Percentiles rank a stretch among this genome's conserved stretches.
Evolutionary conservation across 2,797 vertebrate species (phyloP).

Genomic region (Phrynocephalus guinanensis): DNA sequence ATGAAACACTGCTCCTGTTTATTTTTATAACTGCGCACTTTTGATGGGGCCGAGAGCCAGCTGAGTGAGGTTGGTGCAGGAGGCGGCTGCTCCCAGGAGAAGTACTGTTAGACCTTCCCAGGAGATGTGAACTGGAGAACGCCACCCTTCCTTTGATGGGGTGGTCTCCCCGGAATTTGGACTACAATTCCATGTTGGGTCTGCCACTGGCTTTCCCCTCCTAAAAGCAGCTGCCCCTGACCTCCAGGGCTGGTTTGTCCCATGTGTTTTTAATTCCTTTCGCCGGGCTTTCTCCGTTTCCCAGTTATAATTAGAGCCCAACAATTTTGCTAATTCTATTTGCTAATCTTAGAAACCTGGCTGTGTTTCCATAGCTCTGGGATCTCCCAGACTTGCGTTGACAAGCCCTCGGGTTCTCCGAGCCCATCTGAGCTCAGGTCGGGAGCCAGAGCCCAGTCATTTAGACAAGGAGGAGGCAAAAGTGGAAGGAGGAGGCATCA

Average conservation of each 20-base stretch:
- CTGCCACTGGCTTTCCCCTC: background rate
- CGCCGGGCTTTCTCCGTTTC: background rate
- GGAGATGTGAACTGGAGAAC: too few species aligned
- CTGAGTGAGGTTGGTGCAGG: background rate
- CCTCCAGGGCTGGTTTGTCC: background rate
- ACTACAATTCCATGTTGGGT: background rate
- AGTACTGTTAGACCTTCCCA: too few species aligned
- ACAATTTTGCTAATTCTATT: conserved; percentile 20
- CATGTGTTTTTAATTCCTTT: background rate
- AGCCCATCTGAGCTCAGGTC: too few species aligned
- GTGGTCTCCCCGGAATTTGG: background rate
- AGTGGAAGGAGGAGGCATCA: too few species aligned
- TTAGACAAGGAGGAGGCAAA: too few species aligned
- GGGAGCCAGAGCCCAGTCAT: background rate
- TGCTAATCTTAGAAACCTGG: conserved; percentile 23
- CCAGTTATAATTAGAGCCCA: conserved; percentile 18
- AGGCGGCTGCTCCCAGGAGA: background rate
- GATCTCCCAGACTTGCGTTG: background rate
- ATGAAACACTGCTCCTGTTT: background rate
- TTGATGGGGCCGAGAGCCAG: background rate
- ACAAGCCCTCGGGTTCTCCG: background rate
- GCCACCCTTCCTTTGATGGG: background rate
- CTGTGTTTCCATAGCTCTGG: background rate
- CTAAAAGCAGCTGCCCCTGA: background rate
- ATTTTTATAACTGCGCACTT: background rate